Evolutionary conservation across 2,113 vertebrate species (phyloP).

Genomic region (Theristicus caerulescens): DNA sequence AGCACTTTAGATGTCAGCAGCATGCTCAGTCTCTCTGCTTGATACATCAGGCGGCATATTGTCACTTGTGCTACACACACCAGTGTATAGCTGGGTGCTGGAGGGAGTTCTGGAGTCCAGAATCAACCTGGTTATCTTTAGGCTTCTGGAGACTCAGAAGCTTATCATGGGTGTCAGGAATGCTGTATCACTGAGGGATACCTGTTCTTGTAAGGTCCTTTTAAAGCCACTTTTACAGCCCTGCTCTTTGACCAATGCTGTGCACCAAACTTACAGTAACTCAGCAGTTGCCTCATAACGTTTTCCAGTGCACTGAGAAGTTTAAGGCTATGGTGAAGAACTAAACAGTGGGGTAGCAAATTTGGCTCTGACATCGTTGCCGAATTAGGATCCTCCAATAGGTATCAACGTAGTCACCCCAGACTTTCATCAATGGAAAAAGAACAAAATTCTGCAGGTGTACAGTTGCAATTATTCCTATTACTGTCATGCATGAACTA

Average conservation of each 20-base stretch:
- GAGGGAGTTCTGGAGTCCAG: not conserved
- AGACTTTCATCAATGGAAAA: not conserved
- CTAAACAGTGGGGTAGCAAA: not conserved
- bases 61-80: not conserved
- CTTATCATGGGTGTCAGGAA: not conserved
- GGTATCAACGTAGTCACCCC: not conserved
- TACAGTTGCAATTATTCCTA: not conserved
- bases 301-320: not conserved
- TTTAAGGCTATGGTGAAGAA: not conserved
- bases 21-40: not conserved
- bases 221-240: not conserved
- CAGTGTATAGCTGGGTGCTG: accelerated
- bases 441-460: not conserved
- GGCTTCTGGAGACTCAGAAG: not conserved
- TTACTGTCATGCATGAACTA: not conserved
- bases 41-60: accelerated
- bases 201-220: not conserved
- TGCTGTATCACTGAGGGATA: not conserved
- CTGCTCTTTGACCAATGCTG: not conserved
- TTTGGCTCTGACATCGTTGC: not conserved
- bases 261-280: not conserved
- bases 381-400: not conserved
- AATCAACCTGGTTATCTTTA: not conserved
- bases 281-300: not conserved
- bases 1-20: not conserved